Conservation (phyloP, 2,797 vertebrate species). For the Urocyon cinereoargenteus region DNA sequence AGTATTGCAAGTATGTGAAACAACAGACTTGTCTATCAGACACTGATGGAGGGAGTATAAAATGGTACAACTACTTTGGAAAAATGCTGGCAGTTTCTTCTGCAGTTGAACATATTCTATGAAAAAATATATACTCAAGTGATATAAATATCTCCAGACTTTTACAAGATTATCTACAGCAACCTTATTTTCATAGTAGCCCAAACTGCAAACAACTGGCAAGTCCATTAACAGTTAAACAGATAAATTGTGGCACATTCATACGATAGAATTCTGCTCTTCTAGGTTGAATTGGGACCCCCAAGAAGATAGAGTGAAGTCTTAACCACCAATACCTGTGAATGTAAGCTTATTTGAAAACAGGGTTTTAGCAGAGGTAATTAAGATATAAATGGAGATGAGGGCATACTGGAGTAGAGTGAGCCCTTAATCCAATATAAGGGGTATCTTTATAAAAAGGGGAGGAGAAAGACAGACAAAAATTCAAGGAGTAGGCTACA, state of each 20-base stretch:
- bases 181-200: not conserved
- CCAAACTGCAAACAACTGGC: not conserved
- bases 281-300: not conserved
- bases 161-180: not conserved
- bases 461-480: not conserved
- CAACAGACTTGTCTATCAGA: not conserved
- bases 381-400: not conserved
- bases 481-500: rapidly evolving
- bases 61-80: not conserved
- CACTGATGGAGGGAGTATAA: not conserved
- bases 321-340: not conserved
- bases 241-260: not conserved
- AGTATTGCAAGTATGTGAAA: not conserved
- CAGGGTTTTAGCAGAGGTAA: not conserved
- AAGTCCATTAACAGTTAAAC: not conserved
- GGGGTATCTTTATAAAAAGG: not conserved
- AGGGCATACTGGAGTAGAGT: not conserved
- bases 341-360: not conserved
- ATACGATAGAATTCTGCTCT: not conserved
- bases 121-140: not conserved
- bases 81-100: not conserved
- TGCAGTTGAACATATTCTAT: not conserved
- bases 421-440: not conserved
- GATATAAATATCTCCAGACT: not conserved
- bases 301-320: not conserved